These are phyloP conservation scores for Apodemia mormo DNA, from an alignment of 2,888 invertebrate species.

Conservation along the genomic window DNA sequence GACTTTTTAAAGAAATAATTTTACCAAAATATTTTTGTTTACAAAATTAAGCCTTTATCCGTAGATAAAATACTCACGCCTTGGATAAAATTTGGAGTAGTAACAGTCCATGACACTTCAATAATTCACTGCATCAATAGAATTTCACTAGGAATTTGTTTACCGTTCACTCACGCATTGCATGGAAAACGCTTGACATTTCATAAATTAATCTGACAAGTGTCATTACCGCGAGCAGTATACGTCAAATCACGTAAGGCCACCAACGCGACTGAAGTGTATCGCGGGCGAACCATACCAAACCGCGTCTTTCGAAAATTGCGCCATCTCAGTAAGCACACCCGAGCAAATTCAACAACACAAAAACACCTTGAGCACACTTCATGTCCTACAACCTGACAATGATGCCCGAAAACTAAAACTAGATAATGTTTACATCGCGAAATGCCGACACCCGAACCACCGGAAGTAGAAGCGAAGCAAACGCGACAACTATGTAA, in stretches of 20 bases:
- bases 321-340: conserved; percentile 81
- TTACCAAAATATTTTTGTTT: background rate
- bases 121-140: conserved; percentile 69
- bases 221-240: conserved; percentile 79
- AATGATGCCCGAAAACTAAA: conserved; percentile 69
- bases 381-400: conserved; percentile 74
- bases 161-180: conserved; percentile 75
- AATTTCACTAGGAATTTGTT: conserved; percentile 76
- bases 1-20: background rate
- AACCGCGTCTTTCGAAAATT: conserved; percentile 84
- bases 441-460: conserved; percentile 80
- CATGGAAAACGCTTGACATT: conserved; percentile 78
- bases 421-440: conserved; percentile 82
- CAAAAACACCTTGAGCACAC: conserved; percentile 79
- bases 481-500: conserved; percentile 90
- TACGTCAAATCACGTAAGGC: conserved; percentile 82
- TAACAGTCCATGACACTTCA: conserved; percentile 79
- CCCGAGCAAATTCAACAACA: conserved; percentile 80
- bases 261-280: conserved; percentile 83
- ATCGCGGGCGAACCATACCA: conserved; percentile 80
- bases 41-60: background rate
- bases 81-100: conserved; percentile 79
- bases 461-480: conserved; percentile 82
- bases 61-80: conserved; percentile 75
- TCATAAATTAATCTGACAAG: conserved; percentile 79